A percentile compares a stretch with the other conserved stretches of the same genome.
phyloP scores from a whole-genome alignment of 1,140 invertebrate genomes.

The Penaeus japonicus region DNA sequence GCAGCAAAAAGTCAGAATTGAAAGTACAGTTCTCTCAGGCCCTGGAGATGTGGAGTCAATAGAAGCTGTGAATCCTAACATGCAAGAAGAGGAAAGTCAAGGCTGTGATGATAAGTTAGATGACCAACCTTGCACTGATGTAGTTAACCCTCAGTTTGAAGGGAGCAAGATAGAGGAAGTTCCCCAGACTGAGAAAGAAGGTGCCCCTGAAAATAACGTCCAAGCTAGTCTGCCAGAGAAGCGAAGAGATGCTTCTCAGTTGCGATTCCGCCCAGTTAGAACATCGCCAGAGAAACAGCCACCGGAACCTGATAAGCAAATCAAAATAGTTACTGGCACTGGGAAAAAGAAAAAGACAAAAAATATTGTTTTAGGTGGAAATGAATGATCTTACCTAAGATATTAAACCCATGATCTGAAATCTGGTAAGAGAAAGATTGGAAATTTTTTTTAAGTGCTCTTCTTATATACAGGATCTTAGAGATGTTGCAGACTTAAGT shows the following conservation, averaged over 20 bases:
- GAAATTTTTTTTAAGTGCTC: background rate
- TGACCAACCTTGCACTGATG: no score
- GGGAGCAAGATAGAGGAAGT: background rate
- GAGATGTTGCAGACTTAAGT: no score
- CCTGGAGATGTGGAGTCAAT: background rate
- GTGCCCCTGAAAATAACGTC: background rate
- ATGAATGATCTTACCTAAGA: background rate
- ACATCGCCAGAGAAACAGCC: background rate
- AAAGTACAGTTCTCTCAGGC: background rate
- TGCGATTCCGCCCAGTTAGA: slow-evolving; percentile 7
- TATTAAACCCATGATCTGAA: background rate
- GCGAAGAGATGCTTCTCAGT: slow-evolving; percentile 24
- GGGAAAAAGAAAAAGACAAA: slow-evolving; percentile 45
- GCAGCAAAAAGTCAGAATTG: background rate
- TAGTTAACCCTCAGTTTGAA: background rate
- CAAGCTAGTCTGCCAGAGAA: background rate
- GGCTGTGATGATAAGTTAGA: no score
- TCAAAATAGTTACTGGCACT: background rate
- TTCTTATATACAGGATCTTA: no score
- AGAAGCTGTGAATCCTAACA: background rate
- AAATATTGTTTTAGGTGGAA: background rate
- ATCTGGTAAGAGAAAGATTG: background rate
- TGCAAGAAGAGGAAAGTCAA: no score
- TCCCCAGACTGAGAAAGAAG: background rate
- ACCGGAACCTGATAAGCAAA: slow-evolving; percentile 13